Evolutionary conservation across 2,888 invertebrate species (phyloP), one percentile per base, ranked within the genome.

Genomic region (Hemaris fuciformis): DNA sequence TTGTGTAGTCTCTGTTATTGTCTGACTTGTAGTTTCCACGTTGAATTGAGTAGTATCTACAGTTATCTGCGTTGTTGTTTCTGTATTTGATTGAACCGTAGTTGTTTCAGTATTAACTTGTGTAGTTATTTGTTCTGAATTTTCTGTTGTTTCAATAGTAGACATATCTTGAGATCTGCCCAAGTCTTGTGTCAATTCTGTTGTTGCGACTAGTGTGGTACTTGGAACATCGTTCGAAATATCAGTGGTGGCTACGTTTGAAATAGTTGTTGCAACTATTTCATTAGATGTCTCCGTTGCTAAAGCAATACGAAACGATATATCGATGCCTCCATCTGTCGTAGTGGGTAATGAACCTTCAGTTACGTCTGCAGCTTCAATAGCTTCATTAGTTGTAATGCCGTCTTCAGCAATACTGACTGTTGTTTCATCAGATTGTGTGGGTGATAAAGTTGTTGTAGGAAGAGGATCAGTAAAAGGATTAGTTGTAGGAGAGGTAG

Each of bases 61-160:
- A 65, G 71, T 66, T 57, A 66, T 60, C 68, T 73, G 75, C 65
- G 79, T 81, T 38, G 80, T 82, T 48, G 79, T 78, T 71, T 81
- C 80, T 61, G 66, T 75, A 53, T 70, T 69, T 60, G 67, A 66
- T 61, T 75, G 72, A 57, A 73, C 65, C 60, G 75, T 81, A 27
- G 79, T 74, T 18, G 74, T 75, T 67, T 76, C 78, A 63, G 70
- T 66, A 58, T 66, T 74, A 61, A 48, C 60, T 70, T 71, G 68
- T 58, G 71, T 73, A 62, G 79, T 80, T 23, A 72, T 76, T 67
- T 73, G 67, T 59, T 59, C 62, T n/a, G 66, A 66, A 34, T 38
- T 48, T 61, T 61, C 64, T 38, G 67, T 71, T 45, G 68, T 63
- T 41, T 63, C 58, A 43, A 59, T 66, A 62, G 61, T 63, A 57